Conservation (phyloP, 2,797 vertebrate species). For the Muscicapa comitata region DNA sequence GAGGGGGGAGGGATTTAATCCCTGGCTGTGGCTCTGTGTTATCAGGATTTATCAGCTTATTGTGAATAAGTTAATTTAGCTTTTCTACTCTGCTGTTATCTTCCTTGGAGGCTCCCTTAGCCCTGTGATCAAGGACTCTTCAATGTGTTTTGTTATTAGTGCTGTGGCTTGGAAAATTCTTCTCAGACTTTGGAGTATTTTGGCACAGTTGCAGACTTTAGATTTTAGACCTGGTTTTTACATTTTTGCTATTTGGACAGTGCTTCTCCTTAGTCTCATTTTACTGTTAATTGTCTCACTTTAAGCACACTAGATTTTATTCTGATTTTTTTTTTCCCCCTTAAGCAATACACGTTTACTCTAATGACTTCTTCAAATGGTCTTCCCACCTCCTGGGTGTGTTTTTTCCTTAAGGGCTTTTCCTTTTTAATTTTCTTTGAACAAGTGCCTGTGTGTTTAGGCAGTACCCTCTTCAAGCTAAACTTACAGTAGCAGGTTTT, state of each 20-base stretch:
- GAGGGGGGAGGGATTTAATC: neutral
- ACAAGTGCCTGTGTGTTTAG: neutral
- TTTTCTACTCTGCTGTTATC: neutral
- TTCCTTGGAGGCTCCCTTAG: neutral
- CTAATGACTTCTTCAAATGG: neutral
- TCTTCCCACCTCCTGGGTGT: neutral
- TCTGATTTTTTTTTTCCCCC: neutral
- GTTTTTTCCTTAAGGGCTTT: slow-evolving; percentile 5
- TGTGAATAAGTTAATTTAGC: neutral
- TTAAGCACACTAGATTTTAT: neutral
- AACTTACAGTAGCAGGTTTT: neutral
- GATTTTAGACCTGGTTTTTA: neutral
- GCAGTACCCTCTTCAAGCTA: neutral
- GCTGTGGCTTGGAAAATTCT: neutral
- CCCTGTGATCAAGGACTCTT: neutral
- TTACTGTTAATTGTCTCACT: neutral
- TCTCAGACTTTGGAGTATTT: neutral
- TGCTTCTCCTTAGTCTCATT: neutral
- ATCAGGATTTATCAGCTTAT: neutral
- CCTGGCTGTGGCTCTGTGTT: neutral
- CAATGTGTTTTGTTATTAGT: neutral
- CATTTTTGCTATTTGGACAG: neutral
- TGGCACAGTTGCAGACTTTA: neutral
- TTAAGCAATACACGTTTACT: neutral
- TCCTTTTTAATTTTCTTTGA: neutral